Evolutionary conservation across 92 coral and sea anemone genomes (phyloP), one percentile per base, ranked within the genome.

Genomic region (Ricordea florida): DNA sequence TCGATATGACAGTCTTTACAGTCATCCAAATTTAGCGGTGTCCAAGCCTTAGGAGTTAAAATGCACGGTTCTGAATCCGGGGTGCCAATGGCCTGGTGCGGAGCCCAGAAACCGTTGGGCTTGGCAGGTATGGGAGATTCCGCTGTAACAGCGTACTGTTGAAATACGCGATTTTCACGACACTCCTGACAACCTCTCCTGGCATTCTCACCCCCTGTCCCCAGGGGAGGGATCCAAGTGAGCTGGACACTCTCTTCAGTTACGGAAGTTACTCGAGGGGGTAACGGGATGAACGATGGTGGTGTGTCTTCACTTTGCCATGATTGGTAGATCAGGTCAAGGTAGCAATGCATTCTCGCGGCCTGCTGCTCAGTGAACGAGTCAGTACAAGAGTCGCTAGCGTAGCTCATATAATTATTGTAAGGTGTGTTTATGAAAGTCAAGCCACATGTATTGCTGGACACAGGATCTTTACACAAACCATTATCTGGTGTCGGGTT

Each of bases 261-360:
- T 26, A 80, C 91, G 9, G 84, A 69, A 2, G 85, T 94, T 4
- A 94, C 92, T 25, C 97, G 93, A 17, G 98, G 98, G 14, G 98
- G 96, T 3, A 94, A 81, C 22, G 98, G 97, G 25, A 94, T 83
- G 57, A 92, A 92, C 6, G 98, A 94, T 15, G 98, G 98, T 6
- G 69, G 67, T 1, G 97, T 84, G 18, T 86, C 74, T 40, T 44
- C 51, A 1, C 79, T 74, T 53, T 94, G 97, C 98, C 98, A 94
- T 10, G 98, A 92, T 46, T 94, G 98, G 69, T 88, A 89, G 14
- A 92, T 74, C 33, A 88, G 59, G 41, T 94, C 98, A 20, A 83
- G 61, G 61, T 94, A 94, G 31, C 98, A 94, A 42, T 94, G 98
- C 98, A 94, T 94, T 40, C 98, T 78, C 0, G 98, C 98, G 4